These are phyloP conservation scores for Nansenia antarctica DNA, from an alignment of 2,113 vertebrate species.

Conservation along the genomic window DNA sequence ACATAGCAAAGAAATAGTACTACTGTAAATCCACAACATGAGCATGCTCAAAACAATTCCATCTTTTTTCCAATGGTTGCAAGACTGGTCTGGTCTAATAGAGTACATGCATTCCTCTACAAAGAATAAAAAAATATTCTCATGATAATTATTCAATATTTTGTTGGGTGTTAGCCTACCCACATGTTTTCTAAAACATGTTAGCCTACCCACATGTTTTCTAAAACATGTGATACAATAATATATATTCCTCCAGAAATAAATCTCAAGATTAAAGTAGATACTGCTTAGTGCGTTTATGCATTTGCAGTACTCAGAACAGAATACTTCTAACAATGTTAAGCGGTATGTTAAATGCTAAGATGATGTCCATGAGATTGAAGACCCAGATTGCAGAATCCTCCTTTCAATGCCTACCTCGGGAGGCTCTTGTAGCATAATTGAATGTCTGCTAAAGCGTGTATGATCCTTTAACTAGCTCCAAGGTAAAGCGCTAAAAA, in stretches of 20 bases:
- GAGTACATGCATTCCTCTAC: too few relatives aligned
- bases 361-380: constrained; percentile 65
- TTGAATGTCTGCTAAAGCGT: constrained; percentile 70
- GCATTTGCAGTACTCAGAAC: constrained; percentile 20
- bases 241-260: too few relatives aligned
- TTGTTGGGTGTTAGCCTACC: too few relatives aligned
- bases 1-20: constrained; percentile 13
- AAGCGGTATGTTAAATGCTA: constrained; percentile 61
- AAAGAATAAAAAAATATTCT: too few relatives aligned
- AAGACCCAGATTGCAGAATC: constrained; percentile 47
- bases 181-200: too few relatives aligned
- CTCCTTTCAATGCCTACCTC: constrained; percentile 44
- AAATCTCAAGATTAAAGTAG: too few relatives aligned
- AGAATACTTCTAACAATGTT: constrained; percentile 54
- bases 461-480: constrained; percentile 70
- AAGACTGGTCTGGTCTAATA: too few relatives aligned
- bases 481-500: constrained; percentile 51
- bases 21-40: background rate
- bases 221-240: too few relatives aligned
- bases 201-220: too few relatives aligned
- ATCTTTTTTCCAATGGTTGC: background rate
- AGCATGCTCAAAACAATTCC: background rate
- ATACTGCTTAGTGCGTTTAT: constrained; percentile 7
- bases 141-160: too few relatives aligned
- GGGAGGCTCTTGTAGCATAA: constrained; percentile 55